Evolutionary conservation across 1,140 invertebrate species (phyloP), one percentile per base, ranked within the genome.

Genomic region (Diorhabda carinulata): DNA sequence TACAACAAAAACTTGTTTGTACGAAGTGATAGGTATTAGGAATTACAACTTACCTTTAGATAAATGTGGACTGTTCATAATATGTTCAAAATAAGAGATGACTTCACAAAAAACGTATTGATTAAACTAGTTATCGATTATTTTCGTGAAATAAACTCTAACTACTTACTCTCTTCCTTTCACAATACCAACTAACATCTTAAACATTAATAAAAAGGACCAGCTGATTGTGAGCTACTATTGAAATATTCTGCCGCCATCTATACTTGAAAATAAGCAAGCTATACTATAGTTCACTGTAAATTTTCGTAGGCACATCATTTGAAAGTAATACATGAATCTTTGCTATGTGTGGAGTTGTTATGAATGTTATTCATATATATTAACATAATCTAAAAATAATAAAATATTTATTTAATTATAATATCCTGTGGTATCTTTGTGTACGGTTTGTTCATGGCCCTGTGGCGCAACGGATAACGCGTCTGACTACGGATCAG

Each of bases 401-500:
- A 25, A 0, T 25, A 25, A 25, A 25, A 25, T 25, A 25, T 25
- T 25, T 25, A 25, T 25, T 25, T 25, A 25, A 25, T 25, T 25
- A 25, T 25, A 25, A 25, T 25, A 25, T 25, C 0, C 25, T 25
- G 25, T 25, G 25, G 1, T 25, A 25, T 25, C 25, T 25, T 25
- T 25, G 25, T 25, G 25, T 25, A 25, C 25, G 1, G 25, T 25
- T 25, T 25, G 25, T 43, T 57, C 25, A 68, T 78, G 90, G 91
- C 88, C 90, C 86, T 91, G 90, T 92, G 90, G 90, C 90, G 91
- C 90, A 92, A 92, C 86, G 91, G 90, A 92, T 92, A 92, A 92
- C 91, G 90, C 90, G 90, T 91, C 90, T 92, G 90, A 91, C 90
- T 92, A 92, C 90, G 90, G 90, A 92, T 91, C 90, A 91, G 89